These are phyloP conservation scores for Pantherophis alleghaniensis DNA, from an alignment of 2,797 vertebrate genomes.

Conservation along the genomic window DNA sequence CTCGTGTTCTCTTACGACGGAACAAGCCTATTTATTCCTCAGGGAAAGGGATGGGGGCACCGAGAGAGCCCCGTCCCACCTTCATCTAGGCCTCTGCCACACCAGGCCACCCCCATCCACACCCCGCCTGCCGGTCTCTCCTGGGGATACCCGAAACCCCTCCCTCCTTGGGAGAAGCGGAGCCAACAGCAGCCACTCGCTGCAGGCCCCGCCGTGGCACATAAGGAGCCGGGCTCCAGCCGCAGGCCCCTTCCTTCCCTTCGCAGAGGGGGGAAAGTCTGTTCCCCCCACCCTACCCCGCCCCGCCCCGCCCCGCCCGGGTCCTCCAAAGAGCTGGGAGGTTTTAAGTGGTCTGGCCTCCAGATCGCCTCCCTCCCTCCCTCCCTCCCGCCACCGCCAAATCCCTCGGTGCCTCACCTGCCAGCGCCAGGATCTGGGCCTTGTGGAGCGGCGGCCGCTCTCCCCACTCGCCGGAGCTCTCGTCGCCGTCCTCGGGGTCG, in stretches of 20 bases:
- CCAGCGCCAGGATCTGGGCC: conserved; percentile 95
- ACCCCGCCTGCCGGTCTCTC: neutral
- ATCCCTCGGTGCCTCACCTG: conserved; percentile 78
- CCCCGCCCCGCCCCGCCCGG: neutral
- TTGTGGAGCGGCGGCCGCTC: conserved; percentile 78
- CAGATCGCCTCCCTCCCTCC: neutral
- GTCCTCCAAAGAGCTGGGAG: neutral
- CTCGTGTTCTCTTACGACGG: neutral
- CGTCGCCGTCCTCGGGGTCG: conserved; percentile 45
- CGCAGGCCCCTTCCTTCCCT: neutral
- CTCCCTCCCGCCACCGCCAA: neutral
- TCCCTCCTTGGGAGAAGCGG: neutral
- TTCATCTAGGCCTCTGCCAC: neutral
- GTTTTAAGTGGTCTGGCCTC: conserved; percentile 66
- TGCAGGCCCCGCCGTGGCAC: neutral
- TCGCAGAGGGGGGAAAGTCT: conserved; percentile 6
- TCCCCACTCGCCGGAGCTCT: conserved; percentile 57
- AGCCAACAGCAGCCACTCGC: neutral
- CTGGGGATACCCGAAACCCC: neutral
- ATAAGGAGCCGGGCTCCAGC: conserved; percentile 24
- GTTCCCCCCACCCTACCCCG: neutral
- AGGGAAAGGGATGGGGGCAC: too few relatives aligned
- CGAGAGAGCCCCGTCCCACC: too few relatives aligned
- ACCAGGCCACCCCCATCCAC: neutral
- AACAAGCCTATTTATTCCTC: neutral